phyloP scores from a whole-genome alignment of 2,888 invertebrate species.

The Nebria salina region DNA sequence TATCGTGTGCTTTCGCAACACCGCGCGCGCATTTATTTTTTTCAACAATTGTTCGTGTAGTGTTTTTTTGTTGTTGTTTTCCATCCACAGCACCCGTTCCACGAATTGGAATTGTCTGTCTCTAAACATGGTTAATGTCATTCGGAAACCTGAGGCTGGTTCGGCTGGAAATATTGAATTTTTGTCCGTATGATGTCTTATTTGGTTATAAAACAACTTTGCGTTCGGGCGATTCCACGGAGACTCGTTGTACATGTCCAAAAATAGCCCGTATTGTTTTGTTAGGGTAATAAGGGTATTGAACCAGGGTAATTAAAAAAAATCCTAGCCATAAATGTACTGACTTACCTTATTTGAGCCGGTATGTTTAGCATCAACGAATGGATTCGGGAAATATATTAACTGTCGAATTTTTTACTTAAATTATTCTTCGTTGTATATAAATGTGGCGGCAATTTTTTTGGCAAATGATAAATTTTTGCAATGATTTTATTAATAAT shows the following conservation, averaged over 20 bases:
- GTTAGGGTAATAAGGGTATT: conserved; percentile 1
- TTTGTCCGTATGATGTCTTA: conserved; percentile 8
- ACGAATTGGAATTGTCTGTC: conserved; percentile 6
- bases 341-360: not conserved
- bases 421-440: no score
- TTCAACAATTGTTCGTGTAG: not conserved
- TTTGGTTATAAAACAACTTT: conserved; percentile 2
- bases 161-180: conserved; percentile 13
- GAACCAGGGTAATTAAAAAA: not conserved
- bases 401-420: not conserved
- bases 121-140: conserved; percentile 20
- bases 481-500: no score
- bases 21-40: not conserved
- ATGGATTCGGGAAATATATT: not conserved
- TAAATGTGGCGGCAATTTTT: no score
- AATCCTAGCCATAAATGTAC: not conserved
- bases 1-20: not conserved
- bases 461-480: no score
- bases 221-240: not conserved
- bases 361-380: not conserved
- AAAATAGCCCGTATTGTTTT: conserved; percentile 4
- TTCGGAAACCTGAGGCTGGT: not conserved
- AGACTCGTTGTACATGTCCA: not conserved
- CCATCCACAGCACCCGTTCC: conserved; percentile 8
- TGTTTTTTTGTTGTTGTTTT: not conserved